These are phyloP conservation scores for Oophaga sylvatica DNA, from an alignment of 2,797 vertebrate genomes.

Conservation along the genomic window DNA sequence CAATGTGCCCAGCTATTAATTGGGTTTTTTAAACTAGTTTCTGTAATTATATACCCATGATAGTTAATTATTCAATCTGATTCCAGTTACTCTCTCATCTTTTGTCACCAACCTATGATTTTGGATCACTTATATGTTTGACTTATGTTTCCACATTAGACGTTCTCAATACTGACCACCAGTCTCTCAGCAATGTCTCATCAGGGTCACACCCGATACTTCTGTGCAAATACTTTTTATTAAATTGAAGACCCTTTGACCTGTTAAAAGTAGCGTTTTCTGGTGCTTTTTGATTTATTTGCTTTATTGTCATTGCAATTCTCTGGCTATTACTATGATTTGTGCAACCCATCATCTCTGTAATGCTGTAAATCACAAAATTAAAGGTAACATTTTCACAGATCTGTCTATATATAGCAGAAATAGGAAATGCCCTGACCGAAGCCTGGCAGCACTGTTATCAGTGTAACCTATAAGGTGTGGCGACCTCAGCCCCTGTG, in stretches of 20 bases:
- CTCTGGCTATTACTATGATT: background rate
- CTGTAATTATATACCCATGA: background rate
- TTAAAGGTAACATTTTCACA: background rate
- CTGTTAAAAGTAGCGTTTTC: conserved; percentile 1
- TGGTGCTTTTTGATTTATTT: background rate
- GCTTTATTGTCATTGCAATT: background rate
- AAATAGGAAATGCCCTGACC: background rate
- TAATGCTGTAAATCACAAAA: background rate
- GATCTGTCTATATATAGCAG: background rate
- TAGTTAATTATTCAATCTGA: background rate
- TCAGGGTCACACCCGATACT: background rate
- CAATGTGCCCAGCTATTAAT: background rate
- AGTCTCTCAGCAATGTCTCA: background rate
- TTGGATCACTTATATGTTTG: too few species aligned
- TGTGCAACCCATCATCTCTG: background rate
- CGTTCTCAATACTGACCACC: background rate
- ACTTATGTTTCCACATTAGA: background rate
- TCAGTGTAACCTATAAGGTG: conserved; percentile 25
- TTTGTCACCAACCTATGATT: too few species aligned
- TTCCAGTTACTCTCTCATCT: background rate
- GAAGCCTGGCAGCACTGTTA: background rate
- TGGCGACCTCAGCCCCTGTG: conserved; percentile 31
- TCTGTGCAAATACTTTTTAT: background rate
- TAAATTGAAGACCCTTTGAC: background rate
- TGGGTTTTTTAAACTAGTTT: background rate